These are phyloP conservation scores for Halocynthia aurantium DNA, from an alignment of 23 tunicate genomes.

Conservation along the genomic window DNA sequence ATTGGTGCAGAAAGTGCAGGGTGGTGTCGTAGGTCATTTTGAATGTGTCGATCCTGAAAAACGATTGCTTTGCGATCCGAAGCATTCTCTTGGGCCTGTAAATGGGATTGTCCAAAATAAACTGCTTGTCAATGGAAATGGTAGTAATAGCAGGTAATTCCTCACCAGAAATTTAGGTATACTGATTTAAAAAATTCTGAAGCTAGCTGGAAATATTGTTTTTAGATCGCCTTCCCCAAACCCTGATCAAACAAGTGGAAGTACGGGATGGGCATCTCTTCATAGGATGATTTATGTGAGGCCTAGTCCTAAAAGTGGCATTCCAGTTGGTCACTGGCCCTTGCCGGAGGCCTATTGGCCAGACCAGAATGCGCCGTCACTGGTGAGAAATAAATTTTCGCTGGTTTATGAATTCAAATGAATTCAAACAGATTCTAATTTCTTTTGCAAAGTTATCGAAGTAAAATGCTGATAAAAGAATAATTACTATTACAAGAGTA, in stretches of 20 bases:
- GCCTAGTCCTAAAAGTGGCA: conserved; percentile 80
- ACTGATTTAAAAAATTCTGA: too few species aligned
- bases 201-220: too few species aligned
- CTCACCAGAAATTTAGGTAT: too few species aligned
- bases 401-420: background rate
- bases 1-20: conserved; percentile 64
- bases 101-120: too few species aligned
- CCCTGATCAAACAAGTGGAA: conserved; percentile 6
- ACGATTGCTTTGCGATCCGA: background rate
- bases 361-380: conserved; percentile 67
- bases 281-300: conserved; percentile 77
- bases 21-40: conserved; percentile 91
- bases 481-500: too few species aligned
- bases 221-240: conserved; percentile 2
- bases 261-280: conserved; percentile 59
- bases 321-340: conserved; percentile 92
- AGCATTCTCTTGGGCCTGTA: background rate
- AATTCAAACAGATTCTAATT: too few species aligned
- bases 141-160: background rate
- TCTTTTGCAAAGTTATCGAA: too few species aligned
- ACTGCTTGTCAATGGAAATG: too few species aligned
- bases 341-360: conserved; percentile 90
- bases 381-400: background rate
- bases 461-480: too few species aligned
- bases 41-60: conserved; percentile 49